These are phyloP conservation scores for Coptodon bakossiorum DNA, from an alignment of 2,113 vertebrate genomes.

Conservation along the genomic window DNA sequence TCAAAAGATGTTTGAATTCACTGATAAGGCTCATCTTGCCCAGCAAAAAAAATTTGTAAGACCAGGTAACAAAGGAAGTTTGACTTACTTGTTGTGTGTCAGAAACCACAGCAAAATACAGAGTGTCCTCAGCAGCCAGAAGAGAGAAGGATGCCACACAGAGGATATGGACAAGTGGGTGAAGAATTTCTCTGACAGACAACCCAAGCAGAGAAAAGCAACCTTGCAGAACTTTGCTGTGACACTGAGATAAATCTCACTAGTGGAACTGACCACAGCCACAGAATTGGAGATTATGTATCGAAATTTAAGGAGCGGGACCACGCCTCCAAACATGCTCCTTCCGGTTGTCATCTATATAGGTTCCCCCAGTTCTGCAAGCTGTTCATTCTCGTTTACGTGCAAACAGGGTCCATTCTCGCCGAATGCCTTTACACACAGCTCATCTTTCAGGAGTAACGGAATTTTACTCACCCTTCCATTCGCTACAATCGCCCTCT, in stretches of 20 bases:
- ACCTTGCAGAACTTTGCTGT: background rate
- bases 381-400: background rate
- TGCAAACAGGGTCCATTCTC: background rate
- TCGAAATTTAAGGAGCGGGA: background rate
- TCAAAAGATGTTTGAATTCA: background rate
- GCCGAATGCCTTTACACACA: background rate
- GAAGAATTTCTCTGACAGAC: background rate
- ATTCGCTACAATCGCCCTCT: background rate
- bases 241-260: background rate
- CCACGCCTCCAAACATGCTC: background rate
- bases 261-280: background rate
- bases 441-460: background rate
- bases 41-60: background rate
- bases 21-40: background rate
- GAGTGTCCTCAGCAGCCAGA: background rate
- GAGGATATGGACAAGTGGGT: fast-evolving
- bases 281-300: background rate
- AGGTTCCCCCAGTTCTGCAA: background rate
- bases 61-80: background rate
- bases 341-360: background rate
- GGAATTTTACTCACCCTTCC: background rate
- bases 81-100: background rate
- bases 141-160: background rate
- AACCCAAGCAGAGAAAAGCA: background rate
- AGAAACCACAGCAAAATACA: background rate